Conservation (phyloP, 1,140 invertebrate species). For the Triops longicaudatus region DNA sequence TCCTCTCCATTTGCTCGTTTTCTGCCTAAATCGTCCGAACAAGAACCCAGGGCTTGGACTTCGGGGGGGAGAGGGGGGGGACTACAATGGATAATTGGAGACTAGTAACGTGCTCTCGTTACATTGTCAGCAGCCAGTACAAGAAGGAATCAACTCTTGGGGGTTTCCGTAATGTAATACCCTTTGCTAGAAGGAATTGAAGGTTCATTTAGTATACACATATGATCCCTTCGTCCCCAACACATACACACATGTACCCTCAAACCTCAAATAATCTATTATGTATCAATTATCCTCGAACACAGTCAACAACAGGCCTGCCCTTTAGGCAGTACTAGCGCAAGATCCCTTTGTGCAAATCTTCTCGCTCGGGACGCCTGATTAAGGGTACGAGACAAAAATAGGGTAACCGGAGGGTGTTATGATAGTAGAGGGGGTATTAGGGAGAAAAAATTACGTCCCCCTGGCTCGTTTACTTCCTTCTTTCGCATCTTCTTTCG, state of each 20-base stretch:
- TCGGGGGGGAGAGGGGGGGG: background rate
- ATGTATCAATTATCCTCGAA: background rate
- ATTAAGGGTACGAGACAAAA: background rate
- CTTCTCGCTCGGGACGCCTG: constrained; percentile 2
- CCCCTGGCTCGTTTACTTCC: background rate
- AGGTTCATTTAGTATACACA: too few relatives aligned
- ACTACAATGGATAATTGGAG: constrained; percentile 6
- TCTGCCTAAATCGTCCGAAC: constrained; percentile 1
- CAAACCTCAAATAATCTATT: background rate
- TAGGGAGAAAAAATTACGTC: background rate
- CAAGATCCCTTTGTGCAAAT: background rate
- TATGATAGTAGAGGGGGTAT: background rate
- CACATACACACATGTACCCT: background rate
- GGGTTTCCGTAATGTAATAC: background rate
- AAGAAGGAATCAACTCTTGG: background rate
- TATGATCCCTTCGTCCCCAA: background rate
- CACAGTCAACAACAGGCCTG: background rate
- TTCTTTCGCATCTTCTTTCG: background rate
- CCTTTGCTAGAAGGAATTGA: background rate
- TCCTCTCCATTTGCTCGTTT: background rate
- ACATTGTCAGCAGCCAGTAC: background rate
- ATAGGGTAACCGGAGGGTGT: background rate
- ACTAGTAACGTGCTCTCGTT: background rate
- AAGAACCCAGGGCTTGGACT: background rate
- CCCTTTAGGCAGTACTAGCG: too few relatives aligned